phyloP scores from a whole-genome alignment of 2,888 invertebrate species.

The Caenorhabditis virilis region DNA sequence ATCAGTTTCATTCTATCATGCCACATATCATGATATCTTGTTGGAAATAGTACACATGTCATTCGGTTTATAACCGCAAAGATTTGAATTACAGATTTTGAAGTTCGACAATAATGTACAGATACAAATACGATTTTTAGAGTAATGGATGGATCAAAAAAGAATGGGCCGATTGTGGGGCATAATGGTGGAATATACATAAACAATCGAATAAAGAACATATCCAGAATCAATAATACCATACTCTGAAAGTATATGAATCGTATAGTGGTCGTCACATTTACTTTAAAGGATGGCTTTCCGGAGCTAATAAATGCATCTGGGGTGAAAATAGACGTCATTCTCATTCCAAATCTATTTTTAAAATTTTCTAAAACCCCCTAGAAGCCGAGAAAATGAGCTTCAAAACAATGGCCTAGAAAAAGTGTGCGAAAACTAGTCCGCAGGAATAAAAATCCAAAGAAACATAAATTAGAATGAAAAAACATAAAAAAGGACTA shows the following conservation, averaged over 20 bases:
- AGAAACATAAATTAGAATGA: too few relatives aligned
- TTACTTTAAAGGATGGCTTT: too few relatives aligned
- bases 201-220: constrained; percentile 7
- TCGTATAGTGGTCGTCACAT: too few relatives aligned
- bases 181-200: constrained; percentile 22
- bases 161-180: neutral
- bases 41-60: constrained; percentile 8
- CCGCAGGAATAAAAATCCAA: too few relatives aligned
- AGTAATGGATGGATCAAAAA: neutral
- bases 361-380: too few relatives aligned
- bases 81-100: constrained; percentile 9
- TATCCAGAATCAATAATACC: constrained; percentile 7
- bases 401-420: neutral
- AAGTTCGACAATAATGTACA: constrained; percentile 1
- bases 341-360: too few relatives aligned
- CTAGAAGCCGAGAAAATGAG: too few relatives aligned
- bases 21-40: constrained; percentile 8
- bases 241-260: constrained; percentile 16
- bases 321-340: too few relatives aligned
- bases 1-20: neutral
- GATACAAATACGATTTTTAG: constrained; percentile 10
- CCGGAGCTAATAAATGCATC: too few relatives aligned
- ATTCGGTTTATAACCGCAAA: constrained; percentile 12
- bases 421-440: too few relatives aligned
- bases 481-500: too few relatives aligned